Evolutionary conservation across 2,797 vertebrate species (phyloP), one percentile per base, ranked within the genome.

Genomic region (Coregonus suidteri): DNA sequence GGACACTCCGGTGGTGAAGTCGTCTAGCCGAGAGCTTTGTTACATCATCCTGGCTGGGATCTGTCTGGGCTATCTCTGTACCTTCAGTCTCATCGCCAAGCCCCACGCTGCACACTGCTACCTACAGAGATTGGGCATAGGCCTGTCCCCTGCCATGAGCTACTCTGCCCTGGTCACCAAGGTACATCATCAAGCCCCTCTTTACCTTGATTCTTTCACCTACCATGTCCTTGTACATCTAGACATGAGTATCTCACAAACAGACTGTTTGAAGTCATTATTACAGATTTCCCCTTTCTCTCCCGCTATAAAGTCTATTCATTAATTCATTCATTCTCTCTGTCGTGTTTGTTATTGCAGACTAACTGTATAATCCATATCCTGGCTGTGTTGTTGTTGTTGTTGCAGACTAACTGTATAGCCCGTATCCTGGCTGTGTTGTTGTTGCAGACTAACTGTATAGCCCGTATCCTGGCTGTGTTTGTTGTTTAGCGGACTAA

Each of bases 81-180:
- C 98, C 71, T 99, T 99, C 93, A 97, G 93, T 77, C 96, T 99
- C 84, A 98, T 99, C 0, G 94, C 97, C 69, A 98, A 98, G 84
- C 98, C 98, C 66, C 95, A 96, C 6, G 94, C 96, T 84, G 94
- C 97, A 83, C 97, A 97, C 88, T 99, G 98, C 83, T 99, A 99
- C 87, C 96, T 99, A 83, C 98, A 99, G 79, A 92, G 98, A 62
- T 95, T 98, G 31, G 98, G 98, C 82, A 98, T 99, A 0, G 97
- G 98, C 66, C 94, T 99, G 71, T 98, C 98, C 0, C 98, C 98
- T 0, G 98, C 98, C 75, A 99, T 99, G 97, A 99, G 97, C 88
- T 99, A 99, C 85, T 99, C 98, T 1, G 98, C 98, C 1, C 94
- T 99, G 0, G 98, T 99, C 82, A 99, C 98, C 20, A 99, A 99